A percentile compares a stretch with the other conserved stretches of the same genome.
These are phyloP conservation scores for Pterobdella sp. DNA, from an alignment of 2,888 invertebrate genomes.

Conservation along the genomic window DNA sequence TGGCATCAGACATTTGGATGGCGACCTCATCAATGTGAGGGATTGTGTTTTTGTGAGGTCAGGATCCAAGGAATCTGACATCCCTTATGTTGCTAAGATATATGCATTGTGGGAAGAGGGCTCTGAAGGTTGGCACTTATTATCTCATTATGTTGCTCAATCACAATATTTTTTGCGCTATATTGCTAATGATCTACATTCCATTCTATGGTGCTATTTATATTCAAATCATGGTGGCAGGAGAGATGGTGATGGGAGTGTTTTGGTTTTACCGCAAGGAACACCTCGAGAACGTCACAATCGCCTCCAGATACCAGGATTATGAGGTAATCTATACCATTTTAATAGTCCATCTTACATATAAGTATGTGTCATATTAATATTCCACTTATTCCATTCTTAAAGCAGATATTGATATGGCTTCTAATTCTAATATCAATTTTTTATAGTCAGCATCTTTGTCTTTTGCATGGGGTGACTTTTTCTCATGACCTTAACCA, in stretches of 20 bases:
- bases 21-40: slow-evolving; percentile 73
- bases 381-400: background rate
- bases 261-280: slow-evolving; percentile 96
- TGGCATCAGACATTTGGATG: slow-evolving; percentile 75
- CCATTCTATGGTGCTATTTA: background rate
- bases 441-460: background rate
- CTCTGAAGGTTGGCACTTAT: slow-evolving; percentile 25
- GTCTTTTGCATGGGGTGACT: background rate
- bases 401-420: background rate
- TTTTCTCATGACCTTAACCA: too few relatives aligned
- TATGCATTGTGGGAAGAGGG: slow-evolving; percentile 76
- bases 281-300: slow-evolving; percentile 72
- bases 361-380: background rate
- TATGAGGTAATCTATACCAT: background rate
- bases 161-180: too few relatives aligned
- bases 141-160: background rate
- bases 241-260: slow-evolving; percentile 93
- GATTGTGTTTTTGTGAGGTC: slow-evolving; percentile 87
- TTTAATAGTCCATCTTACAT: background rate
- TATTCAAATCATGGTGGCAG: slow-evolving; percentile 54
- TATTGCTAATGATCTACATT: too few relatives aligned
- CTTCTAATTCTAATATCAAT: background rate
- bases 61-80: slow-evolving; percentile 69
- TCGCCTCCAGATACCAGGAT: slow-evolving; percentile 23
- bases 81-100: slow-evolving; percentile 89